Conservation (phyloP, 2,888 invertebrate species). For the Marasmarcha lunaedactyla region DNA sequence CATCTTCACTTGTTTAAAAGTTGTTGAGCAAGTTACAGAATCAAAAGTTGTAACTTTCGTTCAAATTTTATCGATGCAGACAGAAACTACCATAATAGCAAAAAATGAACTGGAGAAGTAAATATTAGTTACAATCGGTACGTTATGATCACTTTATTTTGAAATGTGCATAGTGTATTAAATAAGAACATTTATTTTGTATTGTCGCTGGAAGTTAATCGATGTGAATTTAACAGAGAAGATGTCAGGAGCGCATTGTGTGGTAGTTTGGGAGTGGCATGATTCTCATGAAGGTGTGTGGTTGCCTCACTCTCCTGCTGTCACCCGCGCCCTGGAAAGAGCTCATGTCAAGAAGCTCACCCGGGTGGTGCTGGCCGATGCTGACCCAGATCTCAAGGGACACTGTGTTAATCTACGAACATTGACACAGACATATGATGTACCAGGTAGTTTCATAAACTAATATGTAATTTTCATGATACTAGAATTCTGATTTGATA, state of each 20-base stretch:
- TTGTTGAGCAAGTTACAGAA: slow-evolving; percentile 3
- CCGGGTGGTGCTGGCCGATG: slow-evolving; percentile 86
- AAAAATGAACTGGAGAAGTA: no score
- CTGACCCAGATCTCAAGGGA: slow-evolving; percentile 82
- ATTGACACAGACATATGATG: slow-evolving; percentile 78
- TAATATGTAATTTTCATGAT: no score
- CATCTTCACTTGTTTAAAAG: background rate
- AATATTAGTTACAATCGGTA: no score
- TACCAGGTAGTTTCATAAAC: slow-evolving; percentile 26
- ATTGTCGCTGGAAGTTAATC: no score
- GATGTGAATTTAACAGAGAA: background rate
- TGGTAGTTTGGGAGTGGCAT: slow-evolving; percentile 85
- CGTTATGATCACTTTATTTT: no score
- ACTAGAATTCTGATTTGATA: background rate
- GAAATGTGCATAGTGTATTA: no score
- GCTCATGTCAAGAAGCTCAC: slow-evolving; percentile 87
- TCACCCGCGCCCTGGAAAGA: slow-evolving; percentile 86
- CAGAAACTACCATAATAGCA: no score
- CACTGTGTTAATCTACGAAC: slow-evolving; percentile 84
- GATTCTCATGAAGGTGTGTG: slow-evolving; percentile 55
- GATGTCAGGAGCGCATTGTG: slow-evolving; percentile 76
- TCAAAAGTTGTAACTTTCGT: no score
- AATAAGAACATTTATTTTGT: no score
- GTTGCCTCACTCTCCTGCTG: slow-evolving; percentile 88
- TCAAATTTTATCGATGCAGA: no score